phyloP scores from a whole-genome alignment of 2,888 invertebrate species.

The Sialis fuliginosa region DNA sequence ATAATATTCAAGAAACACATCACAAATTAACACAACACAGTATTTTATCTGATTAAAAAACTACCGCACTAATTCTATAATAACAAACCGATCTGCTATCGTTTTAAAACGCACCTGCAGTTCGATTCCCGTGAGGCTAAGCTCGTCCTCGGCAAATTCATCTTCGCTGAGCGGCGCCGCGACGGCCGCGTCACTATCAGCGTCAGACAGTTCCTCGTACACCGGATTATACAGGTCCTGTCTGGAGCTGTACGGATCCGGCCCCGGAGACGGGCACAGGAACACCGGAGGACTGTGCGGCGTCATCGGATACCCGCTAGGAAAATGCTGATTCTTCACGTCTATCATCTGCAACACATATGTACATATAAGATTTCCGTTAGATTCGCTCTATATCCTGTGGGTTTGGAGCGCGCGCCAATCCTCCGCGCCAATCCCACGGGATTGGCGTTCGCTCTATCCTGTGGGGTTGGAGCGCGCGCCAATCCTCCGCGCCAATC shows the following conservation, averaged over 20 bases:
- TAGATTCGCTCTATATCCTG: not conserved
- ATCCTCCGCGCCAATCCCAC: no score
- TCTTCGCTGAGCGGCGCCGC: slow-evolving; percentile 58
- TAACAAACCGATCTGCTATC: no score
- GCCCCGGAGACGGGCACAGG: slow-evolving; percentile 49
- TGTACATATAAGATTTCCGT: slow-evolving; percentile 9
- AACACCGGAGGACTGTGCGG: slow-evolving; percentile 42
- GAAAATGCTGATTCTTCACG: slow-evolving; percentile 41
- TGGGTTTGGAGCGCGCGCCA: no score
- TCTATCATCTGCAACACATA: slow-evolving; percentile 52
- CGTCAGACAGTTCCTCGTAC: slow-evolving; percentile 62
- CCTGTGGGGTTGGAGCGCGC: no score
- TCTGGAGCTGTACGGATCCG: slow-evolving; percentile 38
- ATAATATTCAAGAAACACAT: no score
- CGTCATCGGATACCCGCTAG: slow-evolving; percentile 42
- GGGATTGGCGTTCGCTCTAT: no score
- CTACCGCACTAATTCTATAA: no score
- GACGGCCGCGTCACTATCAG: slow-evolving; percentile 34
- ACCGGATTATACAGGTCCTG: slow-evolving; percentile 58
- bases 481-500: no score
- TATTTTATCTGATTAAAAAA: no score
- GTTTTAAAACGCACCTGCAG: not conserved
- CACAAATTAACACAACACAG: no score
- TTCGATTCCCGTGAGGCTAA: slow-evolving; percentile 36
- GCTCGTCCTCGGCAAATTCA: slow-evolving; percentile 72